phyloP scores from a whole-genome alignment of 2,888 invertebrate species.

The Iphiclides podalirius region DNA sequence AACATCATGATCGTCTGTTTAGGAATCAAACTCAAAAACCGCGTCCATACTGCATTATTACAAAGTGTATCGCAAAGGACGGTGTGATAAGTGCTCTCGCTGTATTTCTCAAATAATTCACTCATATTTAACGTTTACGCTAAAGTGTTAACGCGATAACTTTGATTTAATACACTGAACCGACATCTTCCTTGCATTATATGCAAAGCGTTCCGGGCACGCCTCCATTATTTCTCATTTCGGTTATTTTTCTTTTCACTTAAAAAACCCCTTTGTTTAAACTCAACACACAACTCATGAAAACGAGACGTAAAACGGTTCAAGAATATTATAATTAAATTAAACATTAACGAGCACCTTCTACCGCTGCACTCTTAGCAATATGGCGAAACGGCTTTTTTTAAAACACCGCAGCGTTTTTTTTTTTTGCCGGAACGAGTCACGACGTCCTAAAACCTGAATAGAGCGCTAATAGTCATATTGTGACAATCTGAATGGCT shows the following conservation, averaged over 20 bases:
- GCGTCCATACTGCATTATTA: too few relatives aligned
- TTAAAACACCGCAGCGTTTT: constrained; percentile 31
- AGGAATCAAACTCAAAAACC: too few relatives aligned
- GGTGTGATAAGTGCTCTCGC: constrained; percentile 16
- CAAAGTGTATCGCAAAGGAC: too few relatives aligned
- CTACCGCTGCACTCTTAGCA: constrained; percentile 24
- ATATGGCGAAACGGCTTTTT: constrained; percentile 18
- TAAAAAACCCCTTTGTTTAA: constrained; percentile 43
- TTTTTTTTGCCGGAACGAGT: constrained; percentile 29
- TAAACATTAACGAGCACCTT: constrained; percentile 62
- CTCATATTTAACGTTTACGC: constrained; percentile 26
- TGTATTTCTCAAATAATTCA: constrained; percentile 23
- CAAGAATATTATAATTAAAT: constrained; percentile 54
- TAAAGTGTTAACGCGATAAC: constrained; percentile 29
- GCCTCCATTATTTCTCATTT: constrained; percentile 51
- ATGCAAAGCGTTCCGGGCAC: constrained; percentile 49
- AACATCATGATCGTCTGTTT: too few relatives aligned
- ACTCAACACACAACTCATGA: constrained; percentile 55
- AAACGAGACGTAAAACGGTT: constrained; percentile 61
- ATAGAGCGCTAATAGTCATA: constrained; percentile 65
- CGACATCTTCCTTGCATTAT: constrained; percentile 49
- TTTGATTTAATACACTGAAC: constrained; percentile 37
- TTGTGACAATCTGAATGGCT: constrained; percentile 73
- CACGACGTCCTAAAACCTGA: constrained; percentile 67
- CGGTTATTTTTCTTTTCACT: constrained; percentile 47